Evolutionary conservation across 2,888 invertebrate species (phyloP), one percentile per base, ranked within the genome.

Genomic region (Scaptomyza tumidula): DNA sequence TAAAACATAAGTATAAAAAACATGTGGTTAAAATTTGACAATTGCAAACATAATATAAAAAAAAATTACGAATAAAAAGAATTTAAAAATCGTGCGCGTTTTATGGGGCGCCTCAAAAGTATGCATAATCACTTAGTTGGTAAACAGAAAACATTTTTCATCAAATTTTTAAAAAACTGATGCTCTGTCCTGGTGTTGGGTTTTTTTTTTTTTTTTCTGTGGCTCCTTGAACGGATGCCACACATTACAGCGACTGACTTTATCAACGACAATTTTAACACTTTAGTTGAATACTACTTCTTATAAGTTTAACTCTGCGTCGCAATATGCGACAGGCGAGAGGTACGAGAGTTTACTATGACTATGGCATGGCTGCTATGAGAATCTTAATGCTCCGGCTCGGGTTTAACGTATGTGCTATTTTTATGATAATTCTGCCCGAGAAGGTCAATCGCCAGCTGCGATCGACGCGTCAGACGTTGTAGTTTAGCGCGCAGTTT

Each of bases 381-480:
- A 87, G 75, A 78, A 84, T 86, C 70, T 84, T 49, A 82, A 11
- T 52, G 57, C 56, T 64, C 50, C 41, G 60, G 65, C 29, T 86
- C 85, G 52, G 65, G 56, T 57, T 84, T 84, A 4, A 80, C 49
- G 48, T 65, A 84, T 35, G 82, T 83, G 64, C 88, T 83, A 27
- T 56, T 78, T 9, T 29, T 44, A 1, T 74, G 61, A 37, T 65
- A 62, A 6, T 57, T 52, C 6, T 29, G 24, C 6, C 43, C 64
- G 1, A 83, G 76, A 14, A 37, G 60, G 11, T 61, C 31, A 37
- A 45, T 35, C 6, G 19, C 39, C 7, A 41, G 35, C 10, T 43
- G 16, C 6, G 16, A 16, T n/a, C 19, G 14, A n/a, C 7, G 37
- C 31, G 14, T 3, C 0, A 60, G 10, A 9, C 6, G 35, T 7